Conservation (phyloP, 2,888 invertebrate species). For the Leptopterna dolabrata region DNA sequence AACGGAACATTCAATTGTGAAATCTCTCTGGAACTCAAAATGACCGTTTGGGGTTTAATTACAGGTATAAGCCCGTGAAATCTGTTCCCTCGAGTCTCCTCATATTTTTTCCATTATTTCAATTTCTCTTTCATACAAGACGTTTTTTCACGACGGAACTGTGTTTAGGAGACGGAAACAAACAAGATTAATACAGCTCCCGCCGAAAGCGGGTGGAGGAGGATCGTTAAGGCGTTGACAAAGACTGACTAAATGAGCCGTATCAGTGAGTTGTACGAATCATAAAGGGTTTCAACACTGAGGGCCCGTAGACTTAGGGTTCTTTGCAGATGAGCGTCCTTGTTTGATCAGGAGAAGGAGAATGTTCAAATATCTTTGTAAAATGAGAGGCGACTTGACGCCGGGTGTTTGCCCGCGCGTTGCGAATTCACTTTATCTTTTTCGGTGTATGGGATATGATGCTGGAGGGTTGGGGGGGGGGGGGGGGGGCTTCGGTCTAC, state of each 20-base stretch:
- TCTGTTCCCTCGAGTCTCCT: too few relatives aligned
- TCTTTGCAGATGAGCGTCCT: background rate
- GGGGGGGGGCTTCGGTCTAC: too few relatives aligned
- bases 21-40: too few relatives aligned
- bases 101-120: background rate
- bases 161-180: background rate
- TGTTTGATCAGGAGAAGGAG: background rate
- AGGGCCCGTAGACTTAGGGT: background rate
- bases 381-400: background rate
- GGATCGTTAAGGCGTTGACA: background rate
- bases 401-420: too few relatives aligned
- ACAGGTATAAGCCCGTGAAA: too few relatives aligned
- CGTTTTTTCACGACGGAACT: background rate
- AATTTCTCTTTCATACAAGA: background rate
- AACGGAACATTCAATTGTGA: too few relatives aligned
- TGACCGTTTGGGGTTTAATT: too few relatives aligned
- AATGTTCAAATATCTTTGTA: background rate
- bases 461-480: too few relatives aligned
- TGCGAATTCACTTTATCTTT: too few relatives aligned
- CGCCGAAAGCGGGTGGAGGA: background rate
- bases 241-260: conserved; percentile 4
- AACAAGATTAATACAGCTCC: background rate
- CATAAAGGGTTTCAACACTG: background rate
- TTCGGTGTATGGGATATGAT: too few relatives aligned
- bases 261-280: background rate